A percentile compares a stretch with the other conserved stretches of the same genome.
Conservation (phyloP, 1,140 invertebrate species). For the Atta colombica region DNA sequence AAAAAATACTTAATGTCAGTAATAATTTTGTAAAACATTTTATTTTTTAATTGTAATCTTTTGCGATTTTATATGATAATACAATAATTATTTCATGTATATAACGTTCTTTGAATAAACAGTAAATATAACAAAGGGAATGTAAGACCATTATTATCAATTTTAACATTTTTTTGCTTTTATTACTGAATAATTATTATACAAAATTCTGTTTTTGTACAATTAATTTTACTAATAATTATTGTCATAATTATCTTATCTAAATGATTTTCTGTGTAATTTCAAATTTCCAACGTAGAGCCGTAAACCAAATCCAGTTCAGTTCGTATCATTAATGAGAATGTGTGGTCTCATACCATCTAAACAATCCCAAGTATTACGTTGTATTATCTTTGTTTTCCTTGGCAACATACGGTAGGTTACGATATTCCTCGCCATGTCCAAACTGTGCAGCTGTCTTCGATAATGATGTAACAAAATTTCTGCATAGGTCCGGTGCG, state of each 20-base stretch:
- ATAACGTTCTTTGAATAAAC: too few species aligned
- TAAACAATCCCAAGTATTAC: slow-evolving; percentile 11
- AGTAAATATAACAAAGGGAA: too few species aligned
- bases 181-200: not conserved
- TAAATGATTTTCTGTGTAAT: not conserved
- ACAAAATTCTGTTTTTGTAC: not conserved
- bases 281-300: not conserved
- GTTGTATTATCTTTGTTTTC: slow-evolving; percentile 21
- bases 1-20: not conserved
- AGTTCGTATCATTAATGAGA: not conserved
- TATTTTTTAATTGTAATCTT: not conserved
- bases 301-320: not conserved
- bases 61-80: not conserved
- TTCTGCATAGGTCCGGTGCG: slow-evolving; percentile 50
- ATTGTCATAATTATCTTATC: not conserved
- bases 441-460: slow-evolving; percentile 48
- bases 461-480: slow-evolving; percentile 58
- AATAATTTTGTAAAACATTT: not conserved
- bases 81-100: not conserved
- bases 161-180: not conserved
- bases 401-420: slow-evolving; percentile 31
- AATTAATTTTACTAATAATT: not conserved
- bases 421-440: slow-evolving; percentile 18
- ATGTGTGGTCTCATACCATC: not conserved
- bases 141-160: too few species aligned